phyloP scores from a whole-genome alignment of 2,797 vertebrate species.

The Sardinella longiceps region DNA sequence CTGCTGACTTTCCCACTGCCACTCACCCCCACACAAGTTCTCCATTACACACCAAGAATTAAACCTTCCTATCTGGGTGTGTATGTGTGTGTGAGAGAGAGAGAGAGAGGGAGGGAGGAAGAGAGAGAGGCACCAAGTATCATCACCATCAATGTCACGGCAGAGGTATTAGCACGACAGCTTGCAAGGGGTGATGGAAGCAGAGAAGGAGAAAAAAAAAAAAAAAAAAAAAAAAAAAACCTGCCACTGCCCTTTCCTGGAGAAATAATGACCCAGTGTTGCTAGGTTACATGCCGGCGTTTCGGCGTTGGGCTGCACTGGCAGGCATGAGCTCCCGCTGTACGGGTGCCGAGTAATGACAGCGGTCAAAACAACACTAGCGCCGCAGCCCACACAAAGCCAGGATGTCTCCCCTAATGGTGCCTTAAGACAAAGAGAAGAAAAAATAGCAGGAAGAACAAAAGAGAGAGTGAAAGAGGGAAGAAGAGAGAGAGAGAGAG shows the following conservation, averaged over 20 bases:
- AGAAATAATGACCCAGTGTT: conserved; percentile 30
- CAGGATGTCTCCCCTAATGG: conserved; percentile 25
- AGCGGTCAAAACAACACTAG: conserved; percentile 33
- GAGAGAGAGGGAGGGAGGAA: background rate
- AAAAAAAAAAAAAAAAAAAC: background rate
- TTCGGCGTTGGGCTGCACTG: background rate
- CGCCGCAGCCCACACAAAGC: conserved; percentile 19
- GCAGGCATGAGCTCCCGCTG: conserved; percentile 8
- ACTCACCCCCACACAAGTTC: conserved; percentile 34
- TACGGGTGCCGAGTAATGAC: conserved; percentile 39
- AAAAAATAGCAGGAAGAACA: background rate
- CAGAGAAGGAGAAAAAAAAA: conserved; percentile 16
- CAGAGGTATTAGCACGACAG: conserved; percentile 2
- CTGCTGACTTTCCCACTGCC: conserved; percentile 62
- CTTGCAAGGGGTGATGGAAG: background rate
- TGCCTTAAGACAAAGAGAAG: background rate
- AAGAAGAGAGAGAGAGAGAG: conserved; percentile 26
- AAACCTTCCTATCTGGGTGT: background rate
- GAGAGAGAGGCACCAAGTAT: background rate
- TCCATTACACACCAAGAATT: conserved; percentile 27
- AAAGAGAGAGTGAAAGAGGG: conserved; percentile 25
- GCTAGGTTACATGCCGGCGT: conserved; percentile 11
- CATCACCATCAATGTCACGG: conserved; percentile 1
- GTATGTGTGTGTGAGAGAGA: background rate
- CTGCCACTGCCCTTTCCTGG: conserved; percentile 19